Conservation (phyloP, 1,140 invertebrate species). For the Drosophila tani region DNA sequence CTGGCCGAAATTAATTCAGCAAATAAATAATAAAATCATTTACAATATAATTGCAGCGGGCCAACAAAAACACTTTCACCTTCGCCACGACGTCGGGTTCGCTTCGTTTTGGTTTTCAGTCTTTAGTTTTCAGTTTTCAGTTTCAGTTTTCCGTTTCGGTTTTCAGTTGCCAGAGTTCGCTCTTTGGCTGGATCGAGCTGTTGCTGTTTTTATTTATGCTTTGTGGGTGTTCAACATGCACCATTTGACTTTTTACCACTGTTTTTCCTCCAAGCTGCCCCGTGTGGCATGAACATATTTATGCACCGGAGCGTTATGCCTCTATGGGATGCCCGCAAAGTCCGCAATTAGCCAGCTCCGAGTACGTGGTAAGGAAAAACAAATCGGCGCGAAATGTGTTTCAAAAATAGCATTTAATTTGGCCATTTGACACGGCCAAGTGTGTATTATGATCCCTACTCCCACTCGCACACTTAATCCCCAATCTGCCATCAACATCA, state of each 20-base stretch:
- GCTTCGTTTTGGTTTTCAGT: conserved; percentile 15
- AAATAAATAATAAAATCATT: conserved; percentile 84
- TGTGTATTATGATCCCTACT: not conserved
- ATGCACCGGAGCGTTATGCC: conserved; percentile 33
- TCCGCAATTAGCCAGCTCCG: conserved; percentile 61
- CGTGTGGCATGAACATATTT: conserved; percentile 63
- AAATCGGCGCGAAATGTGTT: conserved; percentile 14
- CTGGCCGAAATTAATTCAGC: conserved; percentile 73
- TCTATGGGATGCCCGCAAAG: conserved; percentile 58
- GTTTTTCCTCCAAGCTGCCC: conserved; percentile 42
- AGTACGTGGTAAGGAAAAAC: conserved; percentile 1
- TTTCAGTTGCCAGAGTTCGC: conserved; percentile 7
- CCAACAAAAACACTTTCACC: conserved; percentile 78
- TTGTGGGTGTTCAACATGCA: conserved; percentile 82
- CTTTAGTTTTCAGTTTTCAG: conserved; percentile 12
- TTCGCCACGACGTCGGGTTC: conserved; percentile 62
- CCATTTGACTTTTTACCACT: conserved; percentile 79
- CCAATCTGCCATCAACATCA: conserved; percentile 24
- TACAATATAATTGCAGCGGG: conserved; percentile 79
- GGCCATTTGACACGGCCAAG: conserved; percentile 32
- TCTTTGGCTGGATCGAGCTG: conserved; percentile 36
- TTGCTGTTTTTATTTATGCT: conserved; percentile 80
- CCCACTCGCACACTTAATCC: conserved; percentile 7
- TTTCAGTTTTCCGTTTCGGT: conserved; percentile 10
- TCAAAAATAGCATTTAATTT: conserved; percentile 12